Evolutionary conservation across 2,797 vertebrate genomes (phyloP).

Genomic region (Etheostoma perlongum): DNA sequence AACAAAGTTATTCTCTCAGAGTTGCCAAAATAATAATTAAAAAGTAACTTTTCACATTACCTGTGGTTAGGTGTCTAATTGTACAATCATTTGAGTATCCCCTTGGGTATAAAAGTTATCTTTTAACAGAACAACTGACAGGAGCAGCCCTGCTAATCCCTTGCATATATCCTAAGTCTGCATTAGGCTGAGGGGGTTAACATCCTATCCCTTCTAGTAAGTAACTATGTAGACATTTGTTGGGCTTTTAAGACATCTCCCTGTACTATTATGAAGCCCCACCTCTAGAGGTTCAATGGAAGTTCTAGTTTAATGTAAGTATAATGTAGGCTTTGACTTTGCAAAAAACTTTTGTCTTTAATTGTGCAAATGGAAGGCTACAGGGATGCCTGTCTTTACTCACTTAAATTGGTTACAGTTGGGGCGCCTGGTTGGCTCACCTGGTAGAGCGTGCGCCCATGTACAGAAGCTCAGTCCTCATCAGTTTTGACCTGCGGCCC

Average conservation of each 20-base stretch:
- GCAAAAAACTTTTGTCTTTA: slow-evolving; percentile 2
- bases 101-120: neutral
- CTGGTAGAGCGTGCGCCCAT: no score
- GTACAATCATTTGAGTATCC: neutral
- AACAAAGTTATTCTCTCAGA: neutral
- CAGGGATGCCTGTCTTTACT: neutral
- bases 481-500: no score
- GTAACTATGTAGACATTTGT: neutral
- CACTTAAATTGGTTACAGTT: neutral
- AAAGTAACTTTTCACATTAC: neutral
- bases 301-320: neutral
- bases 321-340: slow-evolving; percentile 10
- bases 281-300: slow-evolving; percentile 1
- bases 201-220: neutral
- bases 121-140: neutral
- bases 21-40: neutral
- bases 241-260: neutral
- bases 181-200: neutral
- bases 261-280: neutral
- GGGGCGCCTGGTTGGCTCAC: no score
- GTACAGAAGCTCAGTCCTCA: no score
- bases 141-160: neutral
- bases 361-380: slow-evolving; percentile 1
- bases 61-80: neutral
- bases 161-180: neutral